phyloP scores from a whole-genome alignment of 2,113 vertebrate species.

The Cervus canadensis region DNA sequence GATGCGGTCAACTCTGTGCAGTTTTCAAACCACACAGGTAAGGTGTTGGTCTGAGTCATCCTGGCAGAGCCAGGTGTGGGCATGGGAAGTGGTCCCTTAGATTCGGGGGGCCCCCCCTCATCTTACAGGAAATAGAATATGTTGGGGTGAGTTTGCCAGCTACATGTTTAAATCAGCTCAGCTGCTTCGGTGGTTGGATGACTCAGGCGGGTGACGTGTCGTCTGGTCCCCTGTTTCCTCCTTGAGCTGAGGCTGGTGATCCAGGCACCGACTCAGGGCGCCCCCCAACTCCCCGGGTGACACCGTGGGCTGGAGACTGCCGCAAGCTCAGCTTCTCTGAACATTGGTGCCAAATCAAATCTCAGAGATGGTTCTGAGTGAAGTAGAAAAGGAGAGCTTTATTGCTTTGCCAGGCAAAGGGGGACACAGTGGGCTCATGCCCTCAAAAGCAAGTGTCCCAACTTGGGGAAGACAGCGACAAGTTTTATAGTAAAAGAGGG shows the following conservation, averaged over 20 bases:
- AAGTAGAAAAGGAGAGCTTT: background rate
- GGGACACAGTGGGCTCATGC: background rate
- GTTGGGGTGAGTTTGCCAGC: background rate
- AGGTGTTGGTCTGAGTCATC: background rate
- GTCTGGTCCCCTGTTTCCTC: background rate
- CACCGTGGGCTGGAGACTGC: accelerated
- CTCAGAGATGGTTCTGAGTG: background rate
- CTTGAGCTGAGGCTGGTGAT: accelerated
- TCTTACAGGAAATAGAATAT: accelerated
- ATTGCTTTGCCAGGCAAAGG: background rate
- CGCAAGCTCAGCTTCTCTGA: background rate
- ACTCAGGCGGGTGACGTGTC: accelerated
- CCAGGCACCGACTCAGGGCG: accelerated
- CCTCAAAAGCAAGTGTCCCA: background rate
- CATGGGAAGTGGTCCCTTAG: background rate
- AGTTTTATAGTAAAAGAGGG: background rate
- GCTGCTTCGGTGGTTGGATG: background rate
- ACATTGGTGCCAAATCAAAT: background rate
- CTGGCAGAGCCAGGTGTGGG: accelerated
- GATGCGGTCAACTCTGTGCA: conserved; percentile 98
- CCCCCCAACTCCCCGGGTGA: accelerated
- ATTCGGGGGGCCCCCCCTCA: accelerated
- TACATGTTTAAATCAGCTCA: accelerated
- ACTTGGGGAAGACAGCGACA: background rate
- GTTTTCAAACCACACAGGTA: conserved; percentile 99